Evolutionary conservation across 2,888 invertebrate species (phyloP), one percentile per base, ranked within the genome.

Genomic region (Agapostemon virescens): DNA sequence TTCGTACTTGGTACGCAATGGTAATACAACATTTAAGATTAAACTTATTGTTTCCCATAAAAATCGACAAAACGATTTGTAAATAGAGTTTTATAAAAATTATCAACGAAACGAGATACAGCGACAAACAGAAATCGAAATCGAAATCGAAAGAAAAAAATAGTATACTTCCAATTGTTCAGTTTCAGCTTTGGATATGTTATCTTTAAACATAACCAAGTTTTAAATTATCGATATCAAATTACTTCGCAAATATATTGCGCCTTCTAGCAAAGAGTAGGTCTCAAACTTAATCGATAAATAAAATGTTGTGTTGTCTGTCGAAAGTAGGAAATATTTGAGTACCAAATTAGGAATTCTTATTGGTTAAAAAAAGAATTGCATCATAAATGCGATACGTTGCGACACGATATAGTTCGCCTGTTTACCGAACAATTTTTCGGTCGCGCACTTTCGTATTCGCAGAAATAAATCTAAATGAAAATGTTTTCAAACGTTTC

Each of bases 321-420:
- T 30, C 30, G 58, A 33, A 61, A 33, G 9, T 20, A 52, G 52
- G 23, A 20, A 33, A 61, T 61, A 1, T 33, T 6, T 17, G n/a
- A 5, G 20, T 20, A 33, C 9, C 2, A 52, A 40, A 63, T 33
- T 4, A n/a, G 63, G 1, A 67, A 61, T 49, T 67, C 45, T n/a
- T 61, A 72, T 73, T n/a, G 36, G 52, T 79, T 42, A 20, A 52
- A 66, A 79, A 68, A 45, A 15, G 68, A 33, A 33, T 63, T 36
- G n/a, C 63, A 61, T 38, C 42, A 49, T 17, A 63, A 55, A 30
- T 38, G 36, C 30, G 36, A 23, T 52, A 42, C 40, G 15, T 40
- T n/a, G 30, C 73, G 64, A 58, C 45, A 58, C 40, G 20, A 52
- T n/a, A 38, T 68, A n/a, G 42, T 36, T 36, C 61, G 61, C 9